These are phyloP conservation scores for Pristionchus japonicus DNA, from an alignment of 2,888 invertebrate genomes.

Conservation along the genomic window DNA sequence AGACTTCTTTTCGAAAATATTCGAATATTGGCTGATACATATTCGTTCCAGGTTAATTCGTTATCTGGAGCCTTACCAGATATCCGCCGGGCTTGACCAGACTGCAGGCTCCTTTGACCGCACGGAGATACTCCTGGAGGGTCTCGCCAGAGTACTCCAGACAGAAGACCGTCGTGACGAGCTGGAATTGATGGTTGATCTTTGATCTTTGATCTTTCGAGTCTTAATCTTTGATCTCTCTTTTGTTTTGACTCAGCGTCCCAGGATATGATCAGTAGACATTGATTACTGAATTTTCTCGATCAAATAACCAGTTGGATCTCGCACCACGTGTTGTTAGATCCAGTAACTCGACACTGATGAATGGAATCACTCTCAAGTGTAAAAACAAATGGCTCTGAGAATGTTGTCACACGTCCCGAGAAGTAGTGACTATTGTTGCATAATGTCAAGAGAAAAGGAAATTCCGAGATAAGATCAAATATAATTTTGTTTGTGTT, in stretches of 20 bases:
- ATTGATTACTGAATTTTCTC: too few species aligned
- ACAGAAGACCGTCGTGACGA: constrained; percentile 73
- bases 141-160: constrained; percentile 71
- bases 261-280: not conserved
- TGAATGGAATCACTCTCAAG: not conserved
- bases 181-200: constrained; percentile 49
- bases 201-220: constrained; percentile 6
- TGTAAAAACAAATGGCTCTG: not conserved
- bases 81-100: constrained; percentile 72
- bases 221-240: too few species aligned
- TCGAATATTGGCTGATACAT: too few species aligned
- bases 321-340: not conserved
- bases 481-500: too few species aligned
- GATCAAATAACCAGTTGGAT: not conserved
- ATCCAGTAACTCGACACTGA: not conserved
- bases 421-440: too few species aligned
- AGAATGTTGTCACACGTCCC: not conserved
- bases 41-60: too few species aligned
- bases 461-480: too few species aligned
- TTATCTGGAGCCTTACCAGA: constrained; percentile 55
- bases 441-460: too few species aligned
- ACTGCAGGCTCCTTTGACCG: constrained; percentile 62
- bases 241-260: not conserved
- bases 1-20: too few species aligned
- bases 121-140: constrained; percentile 60